Evolutionary conservation across 2,113 vertebrate species (phyloP), one percentile per base, ranked within the genome.

Genomic region (Bettongia penicillata): DNA sequence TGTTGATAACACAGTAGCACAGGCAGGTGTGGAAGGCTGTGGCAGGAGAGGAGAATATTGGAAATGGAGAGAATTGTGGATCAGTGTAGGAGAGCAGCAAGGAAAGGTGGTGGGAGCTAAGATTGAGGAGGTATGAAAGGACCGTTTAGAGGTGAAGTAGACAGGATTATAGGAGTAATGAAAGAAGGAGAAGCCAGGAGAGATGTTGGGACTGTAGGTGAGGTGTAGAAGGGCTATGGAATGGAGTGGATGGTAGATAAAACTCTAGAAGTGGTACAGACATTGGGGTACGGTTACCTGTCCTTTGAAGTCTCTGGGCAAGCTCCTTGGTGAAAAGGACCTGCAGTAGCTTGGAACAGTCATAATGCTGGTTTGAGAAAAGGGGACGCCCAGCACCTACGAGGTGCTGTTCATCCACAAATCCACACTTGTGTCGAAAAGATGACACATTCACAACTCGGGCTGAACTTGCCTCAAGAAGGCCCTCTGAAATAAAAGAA

Each of bases 291-390:
- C 43, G 2, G 50, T 96, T 47, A 99, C 99, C 99, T 97, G 99
- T 99, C 31, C 98, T 98, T 22, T 97, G 97, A 53, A 99, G 98
- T 89, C 98, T 98, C 89, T 95, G 98, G 0, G 99, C 99, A 51
- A 99, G 96, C 98, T 99, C 99, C 0, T 97, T 95, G 3, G 99
- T 99, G 95, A 99, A 99, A 95, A 99, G 98, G 90, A 99, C 0
- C 23, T 99, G 99, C 98, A 99, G 99, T 48, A 99, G 98, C 96
- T 99, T 99, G 1, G 99, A 99, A 98, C 99, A 98, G 97, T 93
- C 96, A 97, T 99, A 99, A 91, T 94, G 16, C 0, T 31, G 25
- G 0, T 97, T 97, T 23, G 8, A 3, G 0, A 0, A 0, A 1
- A 96, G 8, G 0, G 3, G 51, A 0, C 93, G 0, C 55, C 98